Evolutionary conservation across 2,888 invertebrate species (phyloP).

Genomic region (Microctonus hyperodae): DNA sequence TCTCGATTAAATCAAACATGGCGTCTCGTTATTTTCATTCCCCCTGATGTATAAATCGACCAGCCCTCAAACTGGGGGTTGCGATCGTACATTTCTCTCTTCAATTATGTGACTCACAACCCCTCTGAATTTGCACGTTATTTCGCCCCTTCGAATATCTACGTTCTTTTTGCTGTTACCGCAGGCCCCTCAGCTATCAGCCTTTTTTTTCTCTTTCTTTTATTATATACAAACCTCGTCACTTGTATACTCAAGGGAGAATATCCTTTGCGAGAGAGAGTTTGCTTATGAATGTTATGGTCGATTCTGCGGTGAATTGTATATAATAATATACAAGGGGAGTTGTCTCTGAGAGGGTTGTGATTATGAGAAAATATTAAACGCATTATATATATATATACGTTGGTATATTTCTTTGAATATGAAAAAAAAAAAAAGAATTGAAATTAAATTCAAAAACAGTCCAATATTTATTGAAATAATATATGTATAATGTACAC

Average conservation of each 20-base stretch:
- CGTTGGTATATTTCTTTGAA: background rate
- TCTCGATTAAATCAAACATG: constrained; percentile 60
- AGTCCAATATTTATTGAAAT: background rate
- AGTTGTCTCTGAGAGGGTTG: constrained; percentile 34
- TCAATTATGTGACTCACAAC: constrained; percentile 51
- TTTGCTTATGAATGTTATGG: constrained; percentile 56
- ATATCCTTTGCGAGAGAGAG: constrained; percentile 38
- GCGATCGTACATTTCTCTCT: constrained; percentile 41
- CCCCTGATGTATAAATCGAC: constrained; percentile 3
- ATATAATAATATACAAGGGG: no score
- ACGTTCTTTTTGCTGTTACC: constrained; percentile 3
- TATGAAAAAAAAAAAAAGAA: background rate
- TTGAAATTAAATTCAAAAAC: background rate
- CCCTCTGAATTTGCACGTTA: constrained; percentile 16
- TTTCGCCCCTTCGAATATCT: background rate
- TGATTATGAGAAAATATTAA: constrained; percentile 13
- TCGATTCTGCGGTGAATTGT: constrained; percentile 46
- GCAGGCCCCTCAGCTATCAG: constrained; percentile 42
- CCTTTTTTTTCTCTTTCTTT: constrained; percentile 37
- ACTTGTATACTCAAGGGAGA: constrained; percentile 23
- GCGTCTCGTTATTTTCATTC: constrained; percentile 45
- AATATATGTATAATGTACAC: no score
- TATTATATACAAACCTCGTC: constrained; percentile 21
- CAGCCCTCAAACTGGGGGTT: constrained; percentile 42
- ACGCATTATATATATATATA: background rate